Evolutionary conservation across 2,888 invertebrate genomes (phyloP).

Genomic region (Agrochola litura): DNA sequence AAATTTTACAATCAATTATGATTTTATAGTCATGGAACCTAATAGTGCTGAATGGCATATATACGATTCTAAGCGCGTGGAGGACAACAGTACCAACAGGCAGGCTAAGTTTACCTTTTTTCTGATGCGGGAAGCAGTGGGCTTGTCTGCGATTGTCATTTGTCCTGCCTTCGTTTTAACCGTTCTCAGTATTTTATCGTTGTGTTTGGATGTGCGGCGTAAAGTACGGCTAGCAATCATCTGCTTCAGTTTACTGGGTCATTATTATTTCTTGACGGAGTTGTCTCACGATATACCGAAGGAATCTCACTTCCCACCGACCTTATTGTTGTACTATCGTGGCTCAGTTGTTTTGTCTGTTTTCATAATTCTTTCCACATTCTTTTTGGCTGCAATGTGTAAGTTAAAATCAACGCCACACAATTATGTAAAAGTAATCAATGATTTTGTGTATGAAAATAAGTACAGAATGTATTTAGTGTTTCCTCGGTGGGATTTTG

Average conservation of each 20-base stretch:
- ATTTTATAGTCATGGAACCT: background rate
- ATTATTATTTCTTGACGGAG: constrained; percentile 68
- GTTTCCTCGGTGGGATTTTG: constrained; percentile 66
- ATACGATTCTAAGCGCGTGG: constrained; percentile 62
- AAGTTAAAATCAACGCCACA: constrained; percentile 57
- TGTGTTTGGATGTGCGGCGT: constrained; percentile 69
- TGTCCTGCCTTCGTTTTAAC: constrained; percentile 71
- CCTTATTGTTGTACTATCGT: constrained; percentile 71
- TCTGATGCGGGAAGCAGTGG: constrained; percentile 72
- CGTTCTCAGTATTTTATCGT: constrained; percentile 65
- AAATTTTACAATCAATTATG: background rate
- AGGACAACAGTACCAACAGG: constrained; percentile 28
- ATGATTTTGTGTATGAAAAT: constrained; percentile 63
- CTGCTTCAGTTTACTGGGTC: constrained; percentile 71
- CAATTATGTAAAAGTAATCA: constrained; percentile 62
- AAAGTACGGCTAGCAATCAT: constrained; percentile 66
- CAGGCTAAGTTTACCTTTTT: constrained; percentile 68
- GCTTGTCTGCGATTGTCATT: constrained; percentile 69
- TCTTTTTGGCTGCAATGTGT: constrained; percentile 65
- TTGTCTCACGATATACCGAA: constrained; percentile 68
- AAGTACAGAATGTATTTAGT: constrained; percentile 61
- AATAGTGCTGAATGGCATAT: constrained; percentile 71
- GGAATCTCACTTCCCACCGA: constrained; percentile 60
- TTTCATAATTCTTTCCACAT: constrained; percentile 63
- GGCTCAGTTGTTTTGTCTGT: constrained; percentile 70